A percentile compares a stretch with the other conserved stretches of the same genome.
Conservation (phyloP, 2,797 vertebrate species). For the Urophycis tenuis region DNA sequence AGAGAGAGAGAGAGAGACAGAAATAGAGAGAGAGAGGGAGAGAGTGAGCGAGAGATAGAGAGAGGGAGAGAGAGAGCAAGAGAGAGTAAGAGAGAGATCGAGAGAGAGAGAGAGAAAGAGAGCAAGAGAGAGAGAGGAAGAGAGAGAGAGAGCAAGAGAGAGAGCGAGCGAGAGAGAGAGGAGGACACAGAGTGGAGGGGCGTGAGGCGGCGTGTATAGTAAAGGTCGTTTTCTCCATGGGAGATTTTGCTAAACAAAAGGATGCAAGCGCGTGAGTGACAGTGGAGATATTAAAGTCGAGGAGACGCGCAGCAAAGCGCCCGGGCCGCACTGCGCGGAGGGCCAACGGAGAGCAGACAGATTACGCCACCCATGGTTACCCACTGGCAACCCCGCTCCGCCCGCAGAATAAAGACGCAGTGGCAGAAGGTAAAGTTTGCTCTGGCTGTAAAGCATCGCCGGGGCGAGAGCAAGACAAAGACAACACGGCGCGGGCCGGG, state of each 20-base stretch:
- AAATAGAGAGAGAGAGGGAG: background rate
- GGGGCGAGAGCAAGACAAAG: background rate
- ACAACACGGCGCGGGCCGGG: background rate
- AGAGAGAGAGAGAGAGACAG: too few species aligned
- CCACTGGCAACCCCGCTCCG: background rate
- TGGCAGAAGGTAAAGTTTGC: background rate
- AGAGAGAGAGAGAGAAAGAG: background rate
- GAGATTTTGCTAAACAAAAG: slow-evolving; percentile 42
- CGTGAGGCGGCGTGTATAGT: background rate
- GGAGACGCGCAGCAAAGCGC: background rate
- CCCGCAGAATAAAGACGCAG: background rate
- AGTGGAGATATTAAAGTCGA: slow-evolving; percentile 40
- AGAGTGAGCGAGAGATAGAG: background rate
- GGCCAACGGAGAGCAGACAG: background rate
- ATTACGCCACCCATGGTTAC: background rate
- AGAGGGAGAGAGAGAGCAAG: background rate
- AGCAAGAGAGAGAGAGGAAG: background rate
- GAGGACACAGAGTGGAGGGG: background rate
- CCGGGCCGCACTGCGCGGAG: background rate
- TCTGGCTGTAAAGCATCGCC: background rate
- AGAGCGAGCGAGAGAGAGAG: background rate
- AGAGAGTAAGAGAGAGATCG: background rate
- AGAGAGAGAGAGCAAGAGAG: background rate
- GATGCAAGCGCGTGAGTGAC: slow-evolving; percentile 48
- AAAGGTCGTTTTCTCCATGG: slow-evolving; percentile 41